phyloP scores from a whole-genome alignment of 2,888 invertebrate genomes.

The Dorcus hopei region DNA sequence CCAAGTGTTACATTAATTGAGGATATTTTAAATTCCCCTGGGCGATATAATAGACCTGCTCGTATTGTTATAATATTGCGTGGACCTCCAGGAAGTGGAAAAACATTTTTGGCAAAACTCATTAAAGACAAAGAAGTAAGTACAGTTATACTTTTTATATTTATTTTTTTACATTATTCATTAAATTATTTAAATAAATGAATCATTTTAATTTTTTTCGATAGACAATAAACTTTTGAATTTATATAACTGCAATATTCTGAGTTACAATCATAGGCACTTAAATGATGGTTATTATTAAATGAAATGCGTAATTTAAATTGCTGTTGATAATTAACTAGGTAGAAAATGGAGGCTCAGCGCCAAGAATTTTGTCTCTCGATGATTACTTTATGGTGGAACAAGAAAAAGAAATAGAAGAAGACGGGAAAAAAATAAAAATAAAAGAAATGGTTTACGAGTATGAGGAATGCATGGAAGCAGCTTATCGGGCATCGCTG shows the following conservation, averaged over 20 bases:
- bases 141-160: background rate
- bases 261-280: background rate
- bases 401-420: constrained; percentile 68
- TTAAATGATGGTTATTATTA: background rate
- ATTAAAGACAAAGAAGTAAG: constrained; percentile 75
- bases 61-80: constrained; percentile 83
- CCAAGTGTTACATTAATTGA: constrained; percentile 60
- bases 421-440: constrained; percentile 69
- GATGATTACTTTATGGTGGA: constrained; percentile 96
- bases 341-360: constrained; percentile 80
- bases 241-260: no score
- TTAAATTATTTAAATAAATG: background rate
- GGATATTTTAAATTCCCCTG: constrained; percentile 78
- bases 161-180: background rate
- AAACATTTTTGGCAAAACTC: constrained; percentile 84
- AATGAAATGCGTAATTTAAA: background rate
- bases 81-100: constrained; percentile 93
- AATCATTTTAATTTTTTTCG: background rate
- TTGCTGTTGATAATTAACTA: constrained; percentile 24
- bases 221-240: no score
- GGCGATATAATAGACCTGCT: constrained; percentile 73
- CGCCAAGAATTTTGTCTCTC: constrained; percentile 88
- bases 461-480: constrained; percentile 81
- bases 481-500: constrained; percentile 75
- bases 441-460: constrained; percentile 80